A percentile compares a stretch with the other conserved stretches of the same genome.
These are phyloP conservation scores for Labeo calbasu DNA, from an alignment of 2,797 vertebrate genomes.

Conservation along the genomic window DNA sequence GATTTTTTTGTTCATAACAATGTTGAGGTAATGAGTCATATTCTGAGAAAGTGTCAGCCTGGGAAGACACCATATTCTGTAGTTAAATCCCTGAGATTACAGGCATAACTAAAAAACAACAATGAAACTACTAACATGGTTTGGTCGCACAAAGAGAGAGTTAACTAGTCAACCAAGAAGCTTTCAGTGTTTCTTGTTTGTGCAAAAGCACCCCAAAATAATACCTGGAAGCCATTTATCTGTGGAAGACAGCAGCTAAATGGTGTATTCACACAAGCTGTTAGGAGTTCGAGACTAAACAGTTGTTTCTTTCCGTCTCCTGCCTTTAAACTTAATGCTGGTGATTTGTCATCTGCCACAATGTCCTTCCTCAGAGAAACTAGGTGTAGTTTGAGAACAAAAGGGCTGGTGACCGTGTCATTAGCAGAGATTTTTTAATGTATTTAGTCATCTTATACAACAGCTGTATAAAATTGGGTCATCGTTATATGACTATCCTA, in stretches of 20 bases:
- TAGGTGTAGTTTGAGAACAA: constrained; percentile 18
- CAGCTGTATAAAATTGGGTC: not conserved
- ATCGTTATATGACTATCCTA: not conserved
- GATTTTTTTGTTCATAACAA: constrained; percentile 5
- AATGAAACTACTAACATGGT: not conserved
- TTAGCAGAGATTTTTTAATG: not conserved
- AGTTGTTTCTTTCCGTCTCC: not conserved
- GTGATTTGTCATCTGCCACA: constrained; percentile 33
- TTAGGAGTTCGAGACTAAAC: not conserved
- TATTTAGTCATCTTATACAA: constrained; percentile 15
- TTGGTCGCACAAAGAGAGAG: not conserved
- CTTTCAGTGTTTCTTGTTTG: not conserved
- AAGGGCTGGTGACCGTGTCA: not conserved
- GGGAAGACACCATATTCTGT: not conserved
- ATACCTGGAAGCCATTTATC: constrained; percentile 30
- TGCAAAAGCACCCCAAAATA: not conserved
- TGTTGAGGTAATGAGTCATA: not conserved
- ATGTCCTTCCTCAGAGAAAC: constrained; percentile 32
- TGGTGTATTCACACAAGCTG: constrained; percentile 1
- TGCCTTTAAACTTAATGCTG: constrained; percentile 8
- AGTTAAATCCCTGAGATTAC: constrained; percentile 3
- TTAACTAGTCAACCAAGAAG: not conserved
- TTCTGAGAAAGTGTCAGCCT: not conserved
- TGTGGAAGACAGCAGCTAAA: not conserved
- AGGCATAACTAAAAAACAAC: not conserved